These are phyloP conservation scores for Cydia amplana DNA, from an alignment of 1,140 invertebrate species.

Conservation along the genomic window DNA sequence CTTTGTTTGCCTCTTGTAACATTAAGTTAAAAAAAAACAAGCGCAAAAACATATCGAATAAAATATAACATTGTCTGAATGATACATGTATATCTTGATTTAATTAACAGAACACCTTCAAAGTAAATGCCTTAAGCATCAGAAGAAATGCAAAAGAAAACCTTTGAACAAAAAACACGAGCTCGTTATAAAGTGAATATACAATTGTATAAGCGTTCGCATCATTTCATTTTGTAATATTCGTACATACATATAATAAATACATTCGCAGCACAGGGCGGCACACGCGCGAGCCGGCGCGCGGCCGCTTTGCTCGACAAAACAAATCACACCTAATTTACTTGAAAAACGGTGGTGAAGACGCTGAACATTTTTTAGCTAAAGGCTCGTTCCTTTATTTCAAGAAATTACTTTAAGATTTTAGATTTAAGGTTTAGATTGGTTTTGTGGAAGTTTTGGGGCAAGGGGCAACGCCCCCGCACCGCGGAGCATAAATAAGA, in stretches of 20 bases:
- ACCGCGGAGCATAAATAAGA: conserved; percentile 43
- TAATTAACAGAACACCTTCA: conserved; percentile 7
- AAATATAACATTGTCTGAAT: not conserved
- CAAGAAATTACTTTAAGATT: conserved; percentile 43
- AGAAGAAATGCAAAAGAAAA: not conserved
- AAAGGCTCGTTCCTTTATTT: conserved; percentile 37
- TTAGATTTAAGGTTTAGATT: conserved; percentile 59
- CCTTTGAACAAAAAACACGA: conserved; percentile 8
- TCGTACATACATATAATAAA: conserved; percentile 13
- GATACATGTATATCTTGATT: not conserved
- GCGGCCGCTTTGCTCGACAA: conserved; percentile 31
- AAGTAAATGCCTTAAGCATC: conserved; percentile 4
- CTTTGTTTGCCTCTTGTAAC: no score
- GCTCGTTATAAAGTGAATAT: conserved; percentile 14
- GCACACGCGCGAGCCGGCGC: conserved; percentile 24
- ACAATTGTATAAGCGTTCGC: conserved; percentile 8
- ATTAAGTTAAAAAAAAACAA: not conserved
- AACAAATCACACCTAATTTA: conserved; percentile 64
- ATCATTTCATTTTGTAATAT: not conserved
- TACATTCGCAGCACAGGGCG: conserved; percentile 5
- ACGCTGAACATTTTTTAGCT: conserved; percentile 64
- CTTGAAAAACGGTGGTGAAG: conserved; percentile 63
- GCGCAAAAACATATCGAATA: not conserved
- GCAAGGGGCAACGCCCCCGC: conserved; percentile 59
- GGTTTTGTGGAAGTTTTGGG: conserved; percentile 37